These are phyloP conservation scores for Dromaius novaehollandiae DNA, from an alignment of 2,113 vertebrate genomes.

Conservation along the genomic window DNA sequence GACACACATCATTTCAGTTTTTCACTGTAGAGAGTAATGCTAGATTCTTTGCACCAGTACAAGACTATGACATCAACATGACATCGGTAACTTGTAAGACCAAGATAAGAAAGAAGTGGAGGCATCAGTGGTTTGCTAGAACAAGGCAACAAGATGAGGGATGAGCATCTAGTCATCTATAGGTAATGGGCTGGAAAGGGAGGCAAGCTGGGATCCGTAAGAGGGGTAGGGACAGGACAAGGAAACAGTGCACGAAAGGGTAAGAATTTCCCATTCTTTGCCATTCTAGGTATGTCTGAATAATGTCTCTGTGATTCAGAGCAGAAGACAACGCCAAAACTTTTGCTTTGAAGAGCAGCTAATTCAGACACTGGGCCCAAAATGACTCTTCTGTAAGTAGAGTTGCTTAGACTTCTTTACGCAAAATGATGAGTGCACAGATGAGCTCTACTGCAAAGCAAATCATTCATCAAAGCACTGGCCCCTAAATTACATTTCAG, in stretches of 20 bases:
- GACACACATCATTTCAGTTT: background rate
- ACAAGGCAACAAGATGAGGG: background rate
- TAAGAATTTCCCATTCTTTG: background rate
- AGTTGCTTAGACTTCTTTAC: background rate
- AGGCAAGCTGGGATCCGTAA: background rate
- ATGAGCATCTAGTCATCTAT: background rate
- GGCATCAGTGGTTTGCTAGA: background rate
- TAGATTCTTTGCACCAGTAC: background rate
- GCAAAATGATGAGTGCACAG: background rate
- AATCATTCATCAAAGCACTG: background rate
- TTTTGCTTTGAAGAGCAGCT: background rate
- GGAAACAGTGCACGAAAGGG: background rate
- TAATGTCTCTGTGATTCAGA: background rate
- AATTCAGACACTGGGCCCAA: background rate
- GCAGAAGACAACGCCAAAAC: background rate
- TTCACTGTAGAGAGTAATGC: background rate
- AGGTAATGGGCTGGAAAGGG: background rate
- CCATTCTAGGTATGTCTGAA: background rate
- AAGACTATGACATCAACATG: background rate
- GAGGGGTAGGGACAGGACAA: fast-evolving
- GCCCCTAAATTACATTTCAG: background rate
- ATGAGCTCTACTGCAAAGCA: background rate
- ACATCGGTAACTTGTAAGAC: background rate
- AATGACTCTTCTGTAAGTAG: background rate
- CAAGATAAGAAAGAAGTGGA: background rate